Evolutionary conservation across 2,113 vertebrate species (phyloP).

Genomic region (Triplophysa dalaica): DNA sequence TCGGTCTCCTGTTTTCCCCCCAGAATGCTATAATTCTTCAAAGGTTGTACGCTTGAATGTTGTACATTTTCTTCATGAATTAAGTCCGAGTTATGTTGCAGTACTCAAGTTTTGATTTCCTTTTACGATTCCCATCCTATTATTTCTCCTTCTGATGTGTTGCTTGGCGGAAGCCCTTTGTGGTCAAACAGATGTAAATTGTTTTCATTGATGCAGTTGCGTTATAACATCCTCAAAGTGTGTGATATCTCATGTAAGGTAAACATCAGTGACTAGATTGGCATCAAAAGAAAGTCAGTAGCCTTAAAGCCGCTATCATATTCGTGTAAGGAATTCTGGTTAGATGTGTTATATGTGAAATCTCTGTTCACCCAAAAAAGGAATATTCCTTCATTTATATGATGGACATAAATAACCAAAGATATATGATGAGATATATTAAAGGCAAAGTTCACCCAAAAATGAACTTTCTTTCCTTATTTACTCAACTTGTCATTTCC

Average conservation of each 20-base stretch:
- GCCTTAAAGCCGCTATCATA: no score
- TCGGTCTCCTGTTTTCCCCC: neutral
- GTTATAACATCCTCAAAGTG: neutral
- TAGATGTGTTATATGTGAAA: neutral
- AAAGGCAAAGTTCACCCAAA: no score
- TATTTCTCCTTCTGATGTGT: no score
- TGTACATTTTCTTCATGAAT: neutral
- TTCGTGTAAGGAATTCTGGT: no score
- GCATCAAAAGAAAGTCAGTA: constrained; percentile 10
- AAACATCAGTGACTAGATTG: neutral
- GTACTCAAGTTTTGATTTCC: no score
- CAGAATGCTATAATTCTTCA: neutral
- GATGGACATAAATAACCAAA: no score
- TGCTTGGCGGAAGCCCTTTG: neutral
- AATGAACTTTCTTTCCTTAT: no score
- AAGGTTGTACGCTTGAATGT: neutral
- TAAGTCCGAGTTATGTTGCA: constrained; percentile 26
- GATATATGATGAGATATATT: no score
- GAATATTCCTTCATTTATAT: no score
- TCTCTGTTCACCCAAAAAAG: neutral
- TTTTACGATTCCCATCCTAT: no score
- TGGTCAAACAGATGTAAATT: neutral
- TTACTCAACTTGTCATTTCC: no score
- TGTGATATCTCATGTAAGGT: neutral
- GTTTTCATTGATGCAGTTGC: neutral